A percentile compares a stretch with the other conserved stretches of the same genome.
These are phyloP conservation scores for Erebia palarica DNA, from an alignment of 2,888 invertebrate species.

Conservation along the genomic window DNA sequence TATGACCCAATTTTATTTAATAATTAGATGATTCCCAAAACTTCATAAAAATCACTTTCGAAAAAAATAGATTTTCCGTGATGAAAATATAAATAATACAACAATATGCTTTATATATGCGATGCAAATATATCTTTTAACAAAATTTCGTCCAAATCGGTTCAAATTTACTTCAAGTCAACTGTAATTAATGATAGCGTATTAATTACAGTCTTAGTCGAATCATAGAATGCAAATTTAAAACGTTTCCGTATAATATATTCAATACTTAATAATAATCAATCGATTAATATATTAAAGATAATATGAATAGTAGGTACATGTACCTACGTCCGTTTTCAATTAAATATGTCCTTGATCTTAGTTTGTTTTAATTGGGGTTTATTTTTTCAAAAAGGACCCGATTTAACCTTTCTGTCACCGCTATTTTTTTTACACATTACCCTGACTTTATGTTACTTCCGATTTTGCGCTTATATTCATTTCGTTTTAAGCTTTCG, in stretches of 20 bases:
- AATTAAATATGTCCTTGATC: constrained; percentile 23
- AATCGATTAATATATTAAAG: constrained; percentile 23
- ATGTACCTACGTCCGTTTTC: constrained; percentile 10
- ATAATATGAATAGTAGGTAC: constrained; percentile 21
- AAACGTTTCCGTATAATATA: constrained; percentile 27
- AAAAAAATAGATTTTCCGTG: no score
- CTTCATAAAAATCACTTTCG: no score
- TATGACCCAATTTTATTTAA: no score
- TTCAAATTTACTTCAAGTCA: no score
- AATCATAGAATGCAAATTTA: constrained; percentile 16
- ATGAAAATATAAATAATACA: no score
- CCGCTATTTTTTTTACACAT: background rate
- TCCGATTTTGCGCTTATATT: background rate
- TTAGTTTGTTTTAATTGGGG: background rate
- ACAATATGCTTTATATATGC: no score
- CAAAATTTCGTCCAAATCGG: no score
- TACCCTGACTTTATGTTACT: background rate
- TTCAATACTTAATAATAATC: constrained; percentile 3
- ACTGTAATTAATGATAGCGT: background rate
- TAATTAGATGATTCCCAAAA: no score
- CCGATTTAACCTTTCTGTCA: constrained; percentile 8
- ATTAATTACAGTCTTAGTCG: background rate
- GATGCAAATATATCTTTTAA: no score
- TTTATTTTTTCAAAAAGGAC: background rate
- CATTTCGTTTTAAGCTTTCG: background rate